Conservation (phyloP, 2,113 vertebrate genomes). For the Chionodraco myersi region DNA sequence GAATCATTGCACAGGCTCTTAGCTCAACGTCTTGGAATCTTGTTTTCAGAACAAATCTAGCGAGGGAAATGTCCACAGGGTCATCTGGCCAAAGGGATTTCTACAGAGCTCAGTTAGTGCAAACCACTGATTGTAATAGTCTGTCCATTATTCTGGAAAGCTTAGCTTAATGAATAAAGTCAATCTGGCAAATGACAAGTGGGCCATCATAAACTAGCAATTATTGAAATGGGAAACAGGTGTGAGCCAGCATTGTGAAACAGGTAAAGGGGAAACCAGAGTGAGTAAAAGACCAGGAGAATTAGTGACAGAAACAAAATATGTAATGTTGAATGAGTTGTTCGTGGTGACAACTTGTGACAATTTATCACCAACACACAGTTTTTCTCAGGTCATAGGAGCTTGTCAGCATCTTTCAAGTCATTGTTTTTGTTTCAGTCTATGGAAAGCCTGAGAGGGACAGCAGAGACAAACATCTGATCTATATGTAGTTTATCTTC, state of each 20-base stretch:
- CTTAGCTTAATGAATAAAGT: not conserved
- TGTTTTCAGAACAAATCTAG: not conserved
- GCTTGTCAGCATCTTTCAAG: not conserved
- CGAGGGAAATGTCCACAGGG: not conserved
- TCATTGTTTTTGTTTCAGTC: not conserved
- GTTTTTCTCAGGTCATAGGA: not conserved
- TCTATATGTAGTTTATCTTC: no score
- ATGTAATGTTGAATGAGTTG: no score
- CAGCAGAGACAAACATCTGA: no score
- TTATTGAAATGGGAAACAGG: not conserved
- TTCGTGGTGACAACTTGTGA: no score
- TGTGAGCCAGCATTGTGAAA: not conserved
- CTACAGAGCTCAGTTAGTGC: not conserved
- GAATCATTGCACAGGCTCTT: not conserved
- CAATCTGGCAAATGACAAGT: not conserved
- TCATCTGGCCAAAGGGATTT: not conserved
- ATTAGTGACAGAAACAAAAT: not conserved
- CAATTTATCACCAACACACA: no score
- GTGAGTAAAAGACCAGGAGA: not conserved
- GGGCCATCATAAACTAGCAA: not conserved
- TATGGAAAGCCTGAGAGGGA: not conserved
- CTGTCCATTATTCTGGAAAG: slow-evolving; percentile 8
- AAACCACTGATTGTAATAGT: slow-evolving; percentile 17
- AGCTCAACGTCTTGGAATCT: not conserved
- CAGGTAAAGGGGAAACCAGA: not conserved